phyloP scores from a whole-genome alignment of 2,888 invertebrate species.

The Pterostichus madidus region DNA sequence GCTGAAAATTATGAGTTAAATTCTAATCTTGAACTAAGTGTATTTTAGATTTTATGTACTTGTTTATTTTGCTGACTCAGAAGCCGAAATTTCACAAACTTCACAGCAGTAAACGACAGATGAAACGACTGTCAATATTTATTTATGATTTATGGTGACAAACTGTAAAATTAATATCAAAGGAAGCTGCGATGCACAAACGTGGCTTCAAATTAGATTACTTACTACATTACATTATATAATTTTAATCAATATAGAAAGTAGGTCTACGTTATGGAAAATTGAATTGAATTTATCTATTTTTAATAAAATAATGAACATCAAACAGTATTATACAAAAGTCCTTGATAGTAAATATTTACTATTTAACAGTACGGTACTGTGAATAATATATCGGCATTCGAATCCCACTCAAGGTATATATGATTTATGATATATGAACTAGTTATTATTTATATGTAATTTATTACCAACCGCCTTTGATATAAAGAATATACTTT shows the following conservation, averaged over 20 bases:
- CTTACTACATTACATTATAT: not conserved
- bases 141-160: conserved; percentile 40
- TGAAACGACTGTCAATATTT: conserved; percentile 55
- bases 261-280: too few species aligned
- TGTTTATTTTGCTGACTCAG: conserved; percentile 12
- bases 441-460: too few species aligned
- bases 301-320: too few species aligned
- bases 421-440: too few species aligned
- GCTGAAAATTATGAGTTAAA: not conserved
- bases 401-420: too few species aligned
- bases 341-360: too few species aligned
- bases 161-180: conserved; percentile 38
- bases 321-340: too few species aligned
- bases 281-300: too few species aligned
- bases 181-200: not conserved
- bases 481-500: too few species aligned
- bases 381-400: too few species aligned
- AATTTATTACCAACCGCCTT: too few species aligned
- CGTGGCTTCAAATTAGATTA: not conserved
- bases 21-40: conserved; percentile 11
- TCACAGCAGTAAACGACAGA: conserved; percentile 22
- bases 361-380: too few species aligned
- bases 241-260: not conserved
- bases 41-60: conserved; percentile 18
- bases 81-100: conserved; percentile 22